These are phyloP conservation scores for Odontomyia ornata DNA, from an alignment of 2,888 invertebrate genomes.

Conservation along the genomic window DNA sequence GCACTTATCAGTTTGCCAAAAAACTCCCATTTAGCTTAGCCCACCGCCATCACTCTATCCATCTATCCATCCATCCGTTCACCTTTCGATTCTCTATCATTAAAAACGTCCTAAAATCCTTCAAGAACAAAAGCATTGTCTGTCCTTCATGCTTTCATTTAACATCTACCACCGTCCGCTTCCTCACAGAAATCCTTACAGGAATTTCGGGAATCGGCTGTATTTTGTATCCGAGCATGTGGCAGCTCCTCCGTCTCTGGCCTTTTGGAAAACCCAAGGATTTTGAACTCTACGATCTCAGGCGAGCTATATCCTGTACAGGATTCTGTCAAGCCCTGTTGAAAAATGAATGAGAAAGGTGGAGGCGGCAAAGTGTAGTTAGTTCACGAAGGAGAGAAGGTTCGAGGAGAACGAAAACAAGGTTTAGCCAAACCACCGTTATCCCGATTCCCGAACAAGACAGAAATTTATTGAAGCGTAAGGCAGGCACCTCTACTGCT, in stretches of 20 bases:
- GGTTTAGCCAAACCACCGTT: conserved; percentile 41
- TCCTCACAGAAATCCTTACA: conserved; percentile 36
- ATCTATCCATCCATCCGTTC: conserved; percentile 37
- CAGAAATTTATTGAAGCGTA: conserved; percentile 45
- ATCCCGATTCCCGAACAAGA: conserved; percentile 42
- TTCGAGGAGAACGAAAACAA: conserved; percentile 33
- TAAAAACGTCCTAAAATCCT: conserved; percentile 45
- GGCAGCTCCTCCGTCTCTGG: conserved; percentile 2
- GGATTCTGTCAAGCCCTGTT: conserved; percentile 36
- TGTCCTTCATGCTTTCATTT: conserved; percentile 33
- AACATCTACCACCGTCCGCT: conserved; percentile 39
- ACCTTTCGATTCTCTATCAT: conserved; percentile 45
- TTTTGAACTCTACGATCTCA: conserved; percentile 28
- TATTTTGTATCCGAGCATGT: conserved; percentile 11
- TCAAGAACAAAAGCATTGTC: conserved; percentile 45
- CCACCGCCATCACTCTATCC: conserved; percentile 7
- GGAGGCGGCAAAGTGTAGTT: background rate
- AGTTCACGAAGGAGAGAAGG: background rate
- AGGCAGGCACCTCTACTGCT: conserved; percentile 42
- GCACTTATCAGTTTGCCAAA: conserved; percentile 17
- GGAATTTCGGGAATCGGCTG: conserved; percentile 35
- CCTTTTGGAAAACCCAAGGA: conserved; percentile 38
- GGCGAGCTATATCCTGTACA: conserved; percentile 38
- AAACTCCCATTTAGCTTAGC: conserved; percentile 5
- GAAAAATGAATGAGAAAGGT: conserved; percentile 38